These are phyloP conservation scores for Lacanobia oleracea DNA, from an alignment of 2,888 invertebrate species.

Conservation along the genomic window DNA sequence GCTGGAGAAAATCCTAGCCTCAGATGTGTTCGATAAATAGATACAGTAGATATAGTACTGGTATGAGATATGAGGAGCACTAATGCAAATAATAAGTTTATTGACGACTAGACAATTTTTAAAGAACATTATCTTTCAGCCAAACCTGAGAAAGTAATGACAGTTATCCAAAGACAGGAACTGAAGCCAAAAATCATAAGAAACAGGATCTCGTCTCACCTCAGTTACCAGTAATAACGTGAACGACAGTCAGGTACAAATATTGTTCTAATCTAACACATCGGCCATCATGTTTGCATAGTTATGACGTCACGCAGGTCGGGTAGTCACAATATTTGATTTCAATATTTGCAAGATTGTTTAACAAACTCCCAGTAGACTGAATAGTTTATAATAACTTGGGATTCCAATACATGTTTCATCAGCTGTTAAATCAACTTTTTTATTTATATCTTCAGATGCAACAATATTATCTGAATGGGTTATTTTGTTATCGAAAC, in stretches of 20 bases:
- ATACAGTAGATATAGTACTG: neutral
- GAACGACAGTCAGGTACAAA: conserved; percentile 41
- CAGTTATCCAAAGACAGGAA: neutral
- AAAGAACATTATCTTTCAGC: neutral
- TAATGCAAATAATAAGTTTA: neutral
- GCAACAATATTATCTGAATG: neutral
- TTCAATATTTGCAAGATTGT: conserved; percentile 54
- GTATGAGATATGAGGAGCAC: neutral
- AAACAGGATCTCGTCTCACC: conserved; percentile 42
- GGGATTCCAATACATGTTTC: conserved; percentile 17
- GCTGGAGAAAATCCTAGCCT: neutral
- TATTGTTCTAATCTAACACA: conserved; percentile 51
- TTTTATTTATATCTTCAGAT: neutral
- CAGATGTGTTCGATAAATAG: neutral
- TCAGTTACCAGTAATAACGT: conserved; percentile 22
- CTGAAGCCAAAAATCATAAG: conserved; percentile 15
- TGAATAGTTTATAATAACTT: conserved; percentile 41
- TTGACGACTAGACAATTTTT: neutral
- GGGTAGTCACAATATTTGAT: conserved; percentile 60
- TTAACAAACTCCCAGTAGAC: conserved; percentile 42
- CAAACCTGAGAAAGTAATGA: neutral
- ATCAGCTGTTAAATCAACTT: conserved; percentile 16
- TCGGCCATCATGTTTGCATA: conserved; percentile 41
- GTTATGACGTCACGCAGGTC: conserved; percentile 52
- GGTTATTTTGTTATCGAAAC: neutral